A percentile compares a stretch with the other conserved stretches of the same genome.
Evolutionary conservation across 2,888 invertebrate species (phyloP).

Genomic region (Chydorus sphaericus): DNA sequence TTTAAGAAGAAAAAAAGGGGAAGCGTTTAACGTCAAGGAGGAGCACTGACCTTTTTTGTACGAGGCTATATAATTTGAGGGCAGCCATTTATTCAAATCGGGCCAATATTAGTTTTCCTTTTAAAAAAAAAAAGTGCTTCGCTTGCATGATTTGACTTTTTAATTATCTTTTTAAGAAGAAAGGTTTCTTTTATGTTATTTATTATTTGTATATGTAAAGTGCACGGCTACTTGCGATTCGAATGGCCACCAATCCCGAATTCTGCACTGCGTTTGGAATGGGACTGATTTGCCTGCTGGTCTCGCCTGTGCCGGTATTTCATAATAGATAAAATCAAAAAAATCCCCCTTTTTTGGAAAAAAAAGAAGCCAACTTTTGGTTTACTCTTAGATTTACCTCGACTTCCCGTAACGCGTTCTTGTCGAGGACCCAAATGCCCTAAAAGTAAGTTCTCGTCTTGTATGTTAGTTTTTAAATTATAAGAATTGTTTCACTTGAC

Average conservation of each 20-base stretch:
- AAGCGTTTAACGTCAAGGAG: no score
- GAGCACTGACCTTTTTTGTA: no score
- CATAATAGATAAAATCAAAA: no score
- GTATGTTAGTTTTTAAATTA: slow-evolving; percentile 15
- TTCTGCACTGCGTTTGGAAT: slow-evolving; percentile 85
- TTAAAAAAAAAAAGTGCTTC: no score
- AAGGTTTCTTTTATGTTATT: no score
- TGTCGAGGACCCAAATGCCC: slow-evolving; percentile 58
- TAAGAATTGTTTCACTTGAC: background rate
- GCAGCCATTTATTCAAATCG: no score
- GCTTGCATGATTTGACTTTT: no score
- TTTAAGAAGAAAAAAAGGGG: no score
- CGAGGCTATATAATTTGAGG: no score
- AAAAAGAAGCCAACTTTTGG: background rate
- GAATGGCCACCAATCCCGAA: slow-evolving; percentile 72
- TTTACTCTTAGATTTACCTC: slow-evolving; percentile 36
- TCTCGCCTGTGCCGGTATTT: slow-evolving; percentile 50
- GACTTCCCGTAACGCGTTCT: slow-evolving; percentile 60
- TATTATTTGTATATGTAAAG: no score
- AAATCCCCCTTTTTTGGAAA: background rate
- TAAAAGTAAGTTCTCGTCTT: slow-evolving; percentile 32
- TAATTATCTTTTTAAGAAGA: no score
- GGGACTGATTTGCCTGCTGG: slow-evolving; percentile 68
- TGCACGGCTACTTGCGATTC: slow-evolving; percentile 71
- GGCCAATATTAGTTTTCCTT: no score